phyloP scores from a whole-genome alignment of 2,888 invertebrate genomes.

The Coelopa pilipes region DNA sequence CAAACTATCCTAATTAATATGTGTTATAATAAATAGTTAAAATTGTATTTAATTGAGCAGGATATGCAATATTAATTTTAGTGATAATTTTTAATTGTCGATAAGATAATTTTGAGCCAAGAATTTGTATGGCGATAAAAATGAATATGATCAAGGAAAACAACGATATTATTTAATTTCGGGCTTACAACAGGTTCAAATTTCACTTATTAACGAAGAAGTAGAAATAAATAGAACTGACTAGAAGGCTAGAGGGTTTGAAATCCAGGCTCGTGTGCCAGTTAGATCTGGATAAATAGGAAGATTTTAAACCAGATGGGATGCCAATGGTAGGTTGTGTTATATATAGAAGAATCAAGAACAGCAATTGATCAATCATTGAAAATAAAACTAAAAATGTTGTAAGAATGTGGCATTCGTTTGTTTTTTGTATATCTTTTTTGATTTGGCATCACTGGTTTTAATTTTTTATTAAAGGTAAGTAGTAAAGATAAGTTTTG shows the following conservation, averaged over 20 bases:
- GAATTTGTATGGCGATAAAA: no score
- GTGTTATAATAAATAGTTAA: not conserved
- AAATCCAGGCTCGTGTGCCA: no score
- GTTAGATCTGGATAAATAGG: no score
- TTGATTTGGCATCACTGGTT: conserved; percentile 38
- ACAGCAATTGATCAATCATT: not conserved
- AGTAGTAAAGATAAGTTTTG: not conserved
- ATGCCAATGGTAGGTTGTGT: no score
- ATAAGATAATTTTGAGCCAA: not conserved
- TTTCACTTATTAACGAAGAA: no score
- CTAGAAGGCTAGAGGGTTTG: no score
- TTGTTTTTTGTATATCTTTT: not conserved
- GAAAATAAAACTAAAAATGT: not conserved
- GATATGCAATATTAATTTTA: conserved; percentile 24
- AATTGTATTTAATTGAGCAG: conserved; percentile 19
- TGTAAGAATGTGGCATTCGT: not conserved
- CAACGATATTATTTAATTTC: no score
- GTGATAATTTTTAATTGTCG: not conserved
- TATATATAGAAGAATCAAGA: no score
- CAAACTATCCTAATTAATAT: not conserved
- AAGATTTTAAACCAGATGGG: no score
- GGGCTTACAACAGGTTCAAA: no score
- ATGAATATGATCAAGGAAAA: no score
- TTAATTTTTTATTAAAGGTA: not conserved
- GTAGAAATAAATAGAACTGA: no score